These are phyloP conservation scores for Prunella fulvescens DNA, from an alignment of 2,113 vertebrate genomes.

Conservation along the genomic window DNA sequence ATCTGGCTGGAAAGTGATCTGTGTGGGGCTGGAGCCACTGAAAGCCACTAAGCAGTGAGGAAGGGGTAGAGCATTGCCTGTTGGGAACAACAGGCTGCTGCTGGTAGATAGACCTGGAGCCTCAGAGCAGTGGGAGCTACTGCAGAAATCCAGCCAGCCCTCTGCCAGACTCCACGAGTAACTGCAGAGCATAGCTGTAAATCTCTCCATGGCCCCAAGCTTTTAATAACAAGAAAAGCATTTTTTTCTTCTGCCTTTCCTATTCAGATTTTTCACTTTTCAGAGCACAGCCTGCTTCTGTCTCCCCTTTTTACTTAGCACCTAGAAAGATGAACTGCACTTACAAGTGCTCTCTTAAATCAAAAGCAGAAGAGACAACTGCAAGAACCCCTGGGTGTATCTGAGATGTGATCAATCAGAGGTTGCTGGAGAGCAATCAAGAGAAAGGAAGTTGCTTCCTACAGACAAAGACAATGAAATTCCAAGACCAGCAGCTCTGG, in stretches of 20 bases:
- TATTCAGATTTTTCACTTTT: not conserved
- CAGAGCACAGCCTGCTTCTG: not conserved
- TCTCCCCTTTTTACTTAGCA: not conserved
- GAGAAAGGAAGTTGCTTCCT: not conserved
- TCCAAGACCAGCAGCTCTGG: not conserved
- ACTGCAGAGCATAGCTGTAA: not conserved
- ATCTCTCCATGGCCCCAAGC: not conserved
- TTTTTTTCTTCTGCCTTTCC: not conserved
- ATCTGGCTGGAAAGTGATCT: not conserved
- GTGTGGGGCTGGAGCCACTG: not conserved
- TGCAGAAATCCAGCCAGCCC: not conserved
- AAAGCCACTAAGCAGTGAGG: not conserved
- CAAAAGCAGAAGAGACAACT: not conserved
- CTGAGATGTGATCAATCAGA: not conserved
- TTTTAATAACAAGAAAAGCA: not conserved
- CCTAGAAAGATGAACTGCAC: not conserved
- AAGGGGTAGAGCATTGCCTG: not conserved
- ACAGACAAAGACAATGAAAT: not conserved
- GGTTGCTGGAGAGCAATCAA: not conserved
- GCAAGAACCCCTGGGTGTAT: not conserved
- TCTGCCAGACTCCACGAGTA: not conserved
- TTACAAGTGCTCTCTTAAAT: not conserved
- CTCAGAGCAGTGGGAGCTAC: not conserved
- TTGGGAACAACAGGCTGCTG: not conserved
- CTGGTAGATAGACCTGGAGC: not conserved